Base-by-base conservation (phyloP, 1,140 invertebrate species). In the Lepidurus apus region DNA sequence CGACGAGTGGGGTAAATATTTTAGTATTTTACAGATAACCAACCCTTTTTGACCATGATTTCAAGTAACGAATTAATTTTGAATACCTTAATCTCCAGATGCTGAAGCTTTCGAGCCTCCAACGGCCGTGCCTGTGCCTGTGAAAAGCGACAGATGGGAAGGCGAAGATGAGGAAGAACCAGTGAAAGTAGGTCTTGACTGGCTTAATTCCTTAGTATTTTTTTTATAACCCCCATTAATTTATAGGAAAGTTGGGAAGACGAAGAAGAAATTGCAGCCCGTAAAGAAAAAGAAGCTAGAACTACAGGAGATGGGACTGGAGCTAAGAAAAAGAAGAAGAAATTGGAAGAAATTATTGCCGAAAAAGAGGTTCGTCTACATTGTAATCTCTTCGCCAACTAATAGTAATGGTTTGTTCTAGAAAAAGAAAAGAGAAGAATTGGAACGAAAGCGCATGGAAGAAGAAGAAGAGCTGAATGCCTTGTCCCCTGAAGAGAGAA, bases 101-200 rank as follows among this genome's bases (percentile, higher is more conserved):
- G 65, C 78, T 45, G 78, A 79, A 34, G 73, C 74, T 74, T 79
- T 74, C 43, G 78, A 79, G 53, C 78, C 78, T 45, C n/a, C 17
- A 47, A 21, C 13, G 53, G 53, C 53, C 21, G 75, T 76, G 1
- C 21, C 78, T 74, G 74, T 26, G 11, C 78, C 78, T 75, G 78
- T 74, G 34, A 74, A 34, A 10, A 74, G 43, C 45, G 78, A 79
- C 53, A 79, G 75, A 79, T 79, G 78, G 78, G 78, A 79, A 44
- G 78, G 78, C 9, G 78, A 79, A 43, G 78, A 79, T 17, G 78
- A 79, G 75, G 78, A 79, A 44, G 78, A 79, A 74, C 78, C 78
- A 34, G 74, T 79, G 17, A 79, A 79, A 47, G 78, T 79, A 74
- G 44, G 44, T 74, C 73, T 76, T 43, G 24, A 78, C 73, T 65